phyloP scores from a whole-genome alignment of 2,888 invertebrate species.

The Tillus elongatus region DNA sequence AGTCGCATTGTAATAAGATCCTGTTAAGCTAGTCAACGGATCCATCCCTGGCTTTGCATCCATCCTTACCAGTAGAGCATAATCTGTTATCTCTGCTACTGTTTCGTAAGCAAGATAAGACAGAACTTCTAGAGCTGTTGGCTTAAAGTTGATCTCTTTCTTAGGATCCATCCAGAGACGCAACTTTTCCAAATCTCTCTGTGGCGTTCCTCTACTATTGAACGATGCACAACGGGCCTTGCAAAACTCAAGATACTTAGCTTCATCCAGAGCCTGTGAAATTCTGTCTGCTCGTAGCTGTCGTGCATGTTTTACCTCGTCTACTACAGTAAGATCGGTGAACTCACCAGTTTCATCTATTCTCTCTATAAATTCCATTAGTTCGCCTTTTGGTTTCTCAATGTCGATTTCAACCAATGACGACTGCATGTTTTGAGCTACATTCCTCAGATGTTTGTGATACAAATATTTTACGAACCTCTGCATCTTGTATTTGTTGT shows the following conservation, averaged over 20 bases:
- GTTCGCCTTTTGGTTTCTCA: constrained; percentile 41
- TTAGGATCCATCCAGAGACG: constrained; percentile 55
- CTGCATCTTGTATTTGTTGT: constrained; percentile 67
- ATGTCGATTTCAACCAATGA: constrained; percentile 42
- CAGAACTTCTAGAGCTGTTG: constrained; percentile 64
- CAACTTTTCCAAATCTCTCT: constrained; percentile 43
- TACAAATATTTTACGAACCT: constrained; percentile 65
- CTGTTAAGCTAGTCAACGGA: constrained; percentile 59
- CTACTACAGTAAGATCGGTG: constrained; percentile 45
- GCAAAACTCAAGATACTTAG: constrained; percentile 66
- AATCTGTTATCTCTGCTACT: constrained; percentile 80
- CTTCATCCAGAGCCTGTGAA: constrained; percentile 47
- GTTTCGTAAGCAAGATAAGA: constrained; percentile 85
- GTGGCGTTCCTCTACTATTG: constrained; percentile 32
- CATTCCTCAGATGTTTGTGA: constrained; percentile 42
- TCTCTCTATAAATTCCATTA: constrained; percentile 46
- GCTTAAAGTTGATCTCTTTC: constrained; percentile 52
- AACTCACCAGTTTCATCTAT: constrained; percentile 51
- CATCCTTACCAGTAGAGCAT: constrained; percentile 69
- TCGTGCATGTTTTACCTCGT: constrained; percentile 49
- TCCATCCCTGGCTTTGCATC: constrained; percentile 64
- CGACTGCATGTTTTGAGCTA: constrained; percentile 34
- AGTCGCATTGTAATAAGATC: constrained; percentile 54
- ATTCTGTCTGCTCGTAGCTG: constrained; percentile 55
- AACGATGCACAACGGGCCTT: constrained; percentile 74